Base-by-base conservation (phyloP, 2,888 invertebrate genomes). In the Tiliacea citrago region DNA sequence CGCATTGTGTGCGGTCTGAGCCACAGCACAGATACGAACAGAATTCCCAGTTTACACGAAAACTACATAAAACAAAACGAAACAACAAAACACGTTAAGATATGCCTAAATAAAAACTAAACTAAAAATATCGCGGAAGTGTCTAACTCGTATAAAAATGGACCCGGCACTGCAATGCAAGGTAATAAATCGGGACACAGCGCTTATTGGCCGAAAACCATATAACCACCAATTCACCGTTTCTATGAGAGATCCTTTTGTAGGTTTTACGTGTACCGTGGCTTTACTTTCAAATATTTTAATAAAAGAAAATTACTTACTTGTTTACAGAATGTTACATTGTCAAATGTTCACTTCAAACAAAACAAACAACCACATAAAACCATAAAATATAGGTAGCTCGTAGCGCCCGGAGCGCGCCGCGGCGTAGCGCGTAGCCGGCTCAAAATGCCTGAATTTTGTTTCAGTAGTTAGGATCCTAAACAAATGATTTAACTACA, bases 1-100 rank as follows among this genome's bases (percentile, higher is more conserved):
- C 75, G 53, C 74, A 13, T 58, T 53, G 83, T 83, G 85, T 84
- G 80, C 68, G 71, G 77, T 77, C 75, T 73, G 68, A 29, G 68
- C 55, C 77, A 76, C 63, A 9, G 29, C 21, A 68, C 47, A 71
- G 39, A 42, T 39, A 55, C 16, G 0, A 49, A 63, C 71, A 83
- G 81, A 67, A 82, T 45, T 9, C 12, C 7, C 18, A 57, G 58
- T 60, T 13, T 6, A 58, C 12, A 71, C n/a, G n/a, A 42, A 42
- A 42, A 42, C 42, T 9, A 42, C 42, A 4, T 42, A 39, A 5
- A 39, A 39, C 39, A 39, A 39, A 39, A 5, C 39, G 42, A 42
- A 42, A 42, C 42, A 9, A 42, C 9, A 42, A 42, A 42, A 9
- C 9, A 8, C 9, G 9, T 42, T 39, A 39, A 39, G 42, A 42